Conservation (phyloP, 2,888 invertebrate species). For the Eupithecia tripunctaria region DNA sequence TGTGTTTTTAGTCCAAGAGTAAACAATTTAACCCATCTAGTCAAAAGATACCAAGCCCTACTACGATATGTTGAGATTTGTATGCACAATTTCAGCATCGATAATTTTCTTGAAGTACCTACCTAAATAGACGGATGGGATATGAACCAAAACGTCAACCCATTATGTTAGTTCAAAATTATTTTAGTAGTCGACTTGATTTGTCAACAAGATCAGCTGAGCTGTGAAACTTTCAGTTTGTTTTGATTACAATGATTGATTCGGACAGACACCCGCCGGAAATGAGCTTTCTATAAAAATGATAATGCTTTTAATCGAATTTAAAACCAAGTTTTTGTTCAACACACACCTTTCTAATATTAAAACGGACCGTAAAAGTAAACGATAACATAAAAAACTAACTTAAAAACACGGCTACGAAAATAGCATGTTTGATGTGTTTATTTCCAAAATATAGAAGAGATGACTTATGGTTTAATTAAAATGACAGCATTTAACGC, state of each 20-base stretch:
- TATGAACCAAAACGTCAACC: neutral
- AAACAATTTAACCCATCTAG: too few relatives aligned
- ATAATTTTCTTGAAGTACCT: neutral
- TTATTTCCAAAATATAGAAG: constrained; percentile 13
- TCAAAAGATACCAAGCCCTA: neutral
- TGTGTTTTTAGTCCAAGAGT: too few relatives aligned
- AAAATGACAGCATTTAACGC: constrained; percentile 32
- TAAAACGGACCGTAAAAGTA: constrained; percentile 3
- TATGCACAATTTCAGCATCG: neutral
- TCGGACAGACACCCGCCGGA: constrained; percentile 5
- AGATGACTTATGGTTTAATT: constrained; percentile 26
- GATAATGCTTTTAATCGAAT: neutral
- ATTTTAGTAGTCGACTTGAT: neutral
- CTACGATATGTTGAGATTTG: neutral
- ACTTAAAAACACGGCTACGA: constrained; percentile 6
- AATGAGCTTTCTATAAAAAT: neutral
- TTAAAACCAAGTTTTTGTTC: neutral
- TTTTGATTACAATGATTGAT: constrained; percentile 10
- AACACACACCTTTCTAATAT: neutral
- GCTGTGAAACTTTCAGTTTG: neutral
- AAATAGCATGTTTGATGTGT: constrained; percentile 15
- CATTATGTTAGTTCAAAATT: neutral
- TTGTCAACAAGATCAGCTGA: constrained; percentile 5
- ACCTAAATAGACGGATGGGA: neutral
- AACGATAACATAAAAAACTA: constrained; percentile 12